A percentile compares a stretch with the other conserved stretches of the same genome.
Evolutionary conservation across 2,888 invertebrate genomes (phyloP).

Genomic region (Priocnemis perturbator): DNA sequence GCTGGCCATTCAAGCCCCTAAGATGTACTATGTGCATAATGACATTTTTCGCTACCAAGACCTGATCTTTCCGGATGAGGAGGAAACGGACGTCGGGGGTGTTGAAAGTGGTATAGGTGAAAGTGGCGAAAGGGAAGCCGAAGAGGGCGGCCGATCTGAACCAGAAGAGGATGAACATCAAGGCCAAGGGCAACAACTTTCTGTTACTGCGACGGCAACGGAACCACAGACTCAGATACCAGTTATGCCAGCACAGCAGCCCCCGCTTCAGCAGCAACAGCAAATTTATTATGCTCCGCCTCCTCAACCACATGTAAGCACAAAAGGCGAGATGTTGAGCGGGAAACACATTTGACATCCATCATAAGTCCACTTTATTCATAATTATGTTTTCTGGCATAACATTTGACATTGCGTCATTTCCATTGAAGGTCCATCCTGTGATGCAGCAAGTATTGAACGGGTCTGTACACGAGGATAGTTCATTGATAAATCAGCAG

Average conservation of each 20-base stretch:
- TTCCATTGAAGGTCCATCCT: constrained; percentile 62
- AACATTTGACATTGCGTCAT: not conserved
- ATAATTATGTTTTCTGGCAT: not conserved
- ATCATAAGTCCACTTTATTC: not conserved
- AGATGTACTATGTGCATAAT: constrained; percentile 99
- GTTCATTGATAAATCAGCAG: constrained; percentile 65
- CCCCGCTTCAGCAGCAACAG: constrained; percentile 61
- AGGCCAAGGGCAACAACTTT: constrained; percentile 64
- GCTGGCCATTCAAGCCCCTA: constrained; percentile 94
- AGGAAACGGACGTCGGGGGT: constrained; percentile 67
- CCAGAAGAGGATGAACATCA: constrained; percentile 80
- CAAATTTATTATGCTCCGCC: constrained; percentile 60
- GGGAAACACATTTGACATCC: not conserved
- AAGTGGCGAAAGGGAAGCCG: constrained; percentile 75
- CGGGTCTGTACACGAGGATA: constrained; percentile 73
- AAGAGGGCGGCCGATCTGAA: constrained; percentile 82
- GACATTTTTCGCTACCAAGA: constrained; percentile 99
- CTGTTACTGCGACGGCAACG: constrained; percentile 54
- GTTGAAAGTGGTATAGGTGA: constrained; percentile 65
- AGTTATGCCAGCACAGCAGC: constrained; percentile 60
- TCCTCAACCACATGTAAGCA: constrained; percentile 62
- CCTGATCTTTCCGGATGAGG: constrained; percentile 71
- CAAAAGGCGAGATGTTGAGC: no score
- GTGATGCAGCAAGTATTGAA: constrained; percentile 70
- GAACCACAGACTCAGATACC: constrained; percentile 60